phyloP scores from a whole-genome alignment of 2,888 invertebrate genomes.

The Apeira syringaria region DNA sequence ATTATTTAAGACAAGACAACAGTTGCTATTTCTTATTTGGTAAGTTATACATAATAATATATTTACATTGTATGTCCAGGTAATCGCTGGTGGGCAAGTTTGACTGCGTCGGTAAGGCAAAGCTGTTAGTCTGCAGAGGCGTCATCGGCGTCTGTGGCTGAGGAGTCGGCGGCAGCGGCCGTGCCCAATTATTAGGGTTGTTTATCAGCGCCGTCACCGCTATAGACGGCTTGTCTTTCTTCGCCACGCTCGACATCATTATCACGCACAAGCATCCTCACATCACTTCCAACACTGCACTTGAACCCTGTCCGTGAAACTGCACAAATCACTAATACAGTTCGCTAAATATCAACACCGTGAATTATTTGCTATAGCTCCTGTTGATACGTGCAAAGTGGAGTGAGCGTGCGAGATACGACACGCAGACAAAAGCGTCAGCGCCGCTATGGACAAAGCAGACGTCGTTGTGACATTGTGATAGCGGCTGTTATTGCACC shows the following conservation, averaged over 20 bases:
- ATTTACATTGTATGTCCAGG: conserved; percentile 79
- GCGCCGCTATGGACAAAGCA: conserved; percentile 60
- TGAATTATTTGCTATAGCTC: conserved; percentile 45
- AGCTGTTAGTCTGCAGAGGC: conserved; percentile 48
- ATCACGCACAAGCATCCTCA: conserved; percentile 76
- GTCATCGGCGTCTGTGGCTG: conserved; percentile 50
- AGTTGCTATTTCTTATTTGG: too few relatives aligned
- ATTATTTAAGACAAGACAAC: too few relatives aligned
- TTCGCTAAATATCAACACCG: conserved; percentile 42
- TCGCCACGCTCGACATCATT: conserved; percentile 87
- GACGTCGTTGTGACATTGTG: conserved; percentile 75
- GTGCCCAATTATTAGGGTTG: conserved; percentile 81
- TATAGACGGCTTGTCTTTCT: conserved; percentile 94
- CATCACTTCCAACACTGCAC: conserved; percentile 72
- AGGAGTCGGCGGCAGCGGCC: conserved; percentile 59
- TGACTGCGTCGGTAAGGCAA: conserved; percentile 55
- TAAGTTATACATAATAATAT: conserved; percentile 23
- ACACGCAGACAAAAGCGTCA: conserved; percentile 51
- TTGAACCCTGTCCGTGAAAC: conserved; percentile 41
- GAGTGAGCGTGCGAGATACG: conserved; percentile 46
- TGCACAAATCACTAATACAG: conserved; percentile 47
- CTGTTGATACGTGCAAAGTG: conserved; percentile 45
- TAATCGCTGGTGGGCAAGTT: conserved; percentile 66
- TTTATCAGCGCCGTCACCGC: conserved; percentile 92
- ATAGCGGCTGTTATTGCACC: conserved; percentile 75